Conservation (phyloP, 2,888 invertebrate species). For the Cantharis rustica region DNA sequence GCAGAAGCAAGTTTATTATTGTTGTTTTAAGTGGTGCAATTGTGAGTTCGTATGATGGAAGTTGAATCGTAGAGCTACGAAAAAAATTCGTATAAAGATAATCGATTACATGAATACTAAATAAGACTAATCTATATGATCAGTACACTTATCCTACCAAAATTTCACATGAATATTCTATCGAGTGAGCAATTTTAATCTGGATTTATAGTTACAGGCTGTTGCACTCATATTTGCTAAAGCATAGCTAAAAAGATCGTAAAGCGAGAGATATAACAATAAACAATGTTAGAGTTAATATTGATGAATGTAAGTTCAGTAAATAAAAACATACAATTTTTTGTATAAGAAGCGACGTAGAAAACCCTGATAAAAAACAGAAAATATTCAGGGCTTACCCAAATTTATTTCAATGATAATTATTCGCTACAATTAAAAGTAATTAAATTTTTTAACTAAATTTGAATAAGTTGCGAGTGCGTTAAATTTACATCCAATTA, state of each 20-base stretch:
- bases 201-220: not conserved
- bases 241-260: not conserved
- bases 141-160: not conserved
- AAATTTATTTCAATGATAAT: not conserved
- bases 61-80: not conserved
- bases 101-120: not conserved
- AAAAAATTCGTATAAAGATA: not conserved
- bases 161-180: not conserved
- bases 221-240: not conserved
- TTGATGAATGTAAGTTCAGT: not conserved
- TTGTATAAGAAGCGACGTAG: not conserved
- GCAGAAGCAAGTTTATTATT: no score
- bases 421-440: not conserved
- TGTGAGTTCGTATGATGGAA: not conserved
- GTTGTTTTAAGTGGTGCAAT: no score
- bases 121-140: not conserved
- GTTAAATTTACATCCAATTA: not conserved
- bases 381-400: not conserved
- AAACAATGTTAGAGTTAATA: not conserved
- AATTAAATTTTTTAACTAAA: not conserved
- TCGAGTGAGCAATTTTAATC: not conserved
- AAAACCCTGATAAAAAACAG: not conserved
- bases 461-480: not conserved
- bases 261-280: not conserved
- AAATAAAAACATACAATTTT: not conserved